A percentile compares a stretch with the other conserved stretches of the same genome.
Conservation (phyloP, 2,113 vertebrate species). For the Paramormyrops kingsleyae region DNA sequence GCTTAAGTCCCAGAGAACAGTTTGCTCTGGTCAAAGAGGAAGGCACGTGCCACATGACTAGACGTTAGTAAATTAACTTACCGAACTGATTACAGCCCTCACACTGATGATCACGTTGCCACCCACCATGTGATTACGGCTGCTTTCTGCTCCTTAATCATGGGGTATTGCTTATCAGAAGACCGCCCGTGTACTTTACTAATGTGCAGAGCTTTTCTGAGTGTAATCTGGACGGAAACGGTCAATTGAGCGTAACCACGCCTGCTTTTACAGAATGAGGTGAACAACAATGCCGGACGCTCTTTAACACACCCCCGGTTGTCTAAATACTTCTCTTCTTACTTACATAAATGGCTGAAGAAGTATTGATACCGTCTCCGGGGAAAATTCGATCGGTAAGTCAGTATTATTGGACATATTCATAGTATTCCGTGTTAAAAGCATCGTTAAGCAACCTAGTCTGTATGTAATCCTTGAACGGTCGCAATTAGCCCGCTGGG, state of each 20-base stretch:
- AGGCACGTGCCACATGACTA: not conserved
- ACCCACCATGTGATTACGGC: constrained; percentile 60
- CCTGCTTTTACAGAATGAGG: constrained; percentile 39
- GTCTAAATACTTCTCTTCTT: not conserved
- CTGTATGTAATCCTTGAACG: not conserved
- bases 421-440: not conserved
- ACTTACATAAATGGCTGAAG: constrained; percentile 58
- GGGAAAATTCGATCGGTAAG: constrained; percentile 61
- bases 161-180: constrained; percentile 14
- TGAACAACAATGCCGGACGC: constrained; percentile 23
- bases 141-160: constrained; percentile 42
- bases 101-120: constrained; percentile 59
- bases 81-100: constrained; percentile 61
- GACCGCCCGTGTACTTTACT: not conserved
- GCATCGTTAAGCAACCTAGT: not conserved
- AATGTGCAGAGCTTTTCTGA: not conserved
- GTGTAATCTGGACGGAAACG: not conserved
- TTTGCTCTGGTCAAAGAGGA: not conserved
- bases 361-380: constrained; percentile 50
- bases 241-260: constrained; percentile 25
- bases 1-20: not conserved
- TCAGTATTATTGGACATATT: not conserved
- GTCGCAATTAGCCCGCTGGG: not conserved
- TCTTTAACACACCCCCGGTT: not conserved
- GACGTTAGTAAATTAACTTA: constrained; percentile 60